Evolutionary conservation across 2,888 invertebrate genomes (phyloP), one percentile per base, ranked within the genome.

Genomic region (Erebia ligea): DNA sequence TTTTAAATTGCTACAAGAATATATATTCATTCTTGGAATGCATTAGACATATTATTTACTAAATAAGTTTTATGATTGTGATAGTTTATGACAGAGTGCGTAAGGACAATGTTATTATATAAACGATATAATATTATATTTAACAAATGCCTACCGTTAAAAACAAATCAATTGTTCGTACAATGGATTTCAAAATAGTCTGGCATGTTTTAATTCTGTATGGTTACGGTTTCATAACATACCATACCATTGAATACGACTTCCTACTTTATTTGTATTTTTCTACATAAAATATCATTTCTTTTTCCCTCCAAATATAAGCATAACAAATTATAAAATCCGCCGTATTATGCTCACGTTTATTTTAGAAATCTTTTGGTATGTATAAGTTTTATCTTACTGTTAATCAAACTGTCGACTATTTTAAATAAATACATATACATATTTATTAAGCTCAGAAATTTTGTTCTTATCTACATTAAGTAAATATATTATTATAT

Each of bases 191-290:
- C 66, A 66, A 66, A 66, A 66, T 66, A 66, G 56, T 54, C 21
- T 17, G n/a, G n/a, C n/a, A 25, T 59, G 67, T 71, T 71, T 67
- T 68, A 69, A 71, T 69, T 67, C 52, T 45, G 52, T 45, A 58
- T 17, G 50, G 65, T 61, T 40, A 62, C 21, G 9, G 56, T 67
- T 72, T 72, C 52, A 69, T 58, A 69, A 72, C 58, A 69, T 50
- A 48, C 19, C 10, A 40, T 48, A 52, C 42, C 54, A n/a, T 57
- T 52, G 5, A 42, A 45, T 54, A 13, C n/a, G 25, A 62, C 25
- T 21, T 61, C 59, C 45, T 34, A 17, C n/a, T 63, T 59, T 19
- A 40, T 54, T 11, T 21, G 1, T 13, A 13, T 13, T 21, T 11
- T 11, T 11, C 34, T 34, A 34, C 34, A 34, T 34, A 34, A 34